Conservation (phyloP, 2,113 vertebrate genomes). For the Xyliphius kryptos region DNA sequence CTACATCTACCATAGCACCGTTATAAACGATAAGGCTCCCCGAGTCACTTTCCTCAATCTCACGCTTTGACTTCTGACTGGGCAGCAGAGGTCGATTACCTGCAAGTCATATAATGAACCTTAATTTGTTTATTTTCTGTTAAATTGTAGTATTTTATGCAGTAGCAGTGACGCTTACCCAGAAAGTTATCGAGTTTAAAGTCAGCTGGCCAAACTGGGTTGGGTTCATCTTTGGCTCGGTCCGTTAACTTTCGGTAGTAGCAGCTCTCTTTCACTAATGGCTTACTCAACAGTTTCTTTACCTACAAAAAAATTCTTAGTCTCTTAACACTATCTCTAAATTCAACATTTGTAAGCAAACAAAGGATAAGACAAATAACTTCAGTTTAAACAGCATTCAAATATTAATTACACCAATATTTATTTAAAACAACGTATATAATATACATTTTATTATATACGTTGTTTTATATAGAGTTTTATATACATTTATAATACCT, state of each 20-base stretch:
- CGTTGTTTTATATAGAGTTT: too few relatives aligned
- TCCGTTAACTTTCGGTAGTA: slow-evolving; percentile 93
- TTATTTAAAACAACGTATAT: too few relatives aligned
- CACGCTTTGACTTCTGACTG: slow-evolving; percentile 58
- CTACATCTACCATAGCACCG: slow-evolving; percentile 93
- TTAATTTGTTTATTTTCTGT: too few relatives aligned
- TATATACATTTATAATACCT: too few relatives aligned
- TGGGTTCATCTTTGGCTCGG: slow-evolving; percentile 83
- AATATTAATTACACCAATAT: too few relatives aligned
- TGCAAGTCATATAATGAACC: slow-evolving; percentile 51
- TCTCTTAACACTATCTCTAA: too few relatives aligned
- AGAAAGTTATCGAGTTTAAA: slow-evolving; percentile 73
- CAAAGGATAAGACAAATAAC: too few relatives aligned
- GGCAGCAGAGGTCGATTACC: slow-evolving; percentile 83
- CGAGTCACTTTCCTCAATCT: slow-evolving; percentile 67
- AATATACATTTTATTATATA: too few relatives aligned
- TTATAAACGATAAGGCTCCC: slow-evolving; percentile 92
- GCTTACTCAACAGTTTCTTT: slow-evolving; percentile 94
- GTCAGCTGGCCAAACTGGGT: slow-evolving; percentile 64
- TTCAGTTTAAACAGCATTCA: too few relatives aligned
- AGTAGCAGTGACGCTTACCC: too few relatives aligned
- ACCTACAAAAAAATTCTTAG: slow-evolving; percentile 74
- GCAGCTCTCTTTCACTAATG: slow-evolving; percentile 85
- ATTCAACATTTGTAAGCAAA: too few relatives aligned
- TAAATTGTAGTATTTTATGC: too few relatives aligned